phyloP scores from a whole-genome alignment of 2,888 invertebrate genomes.

The Orchesellides sinensis region DNA sequence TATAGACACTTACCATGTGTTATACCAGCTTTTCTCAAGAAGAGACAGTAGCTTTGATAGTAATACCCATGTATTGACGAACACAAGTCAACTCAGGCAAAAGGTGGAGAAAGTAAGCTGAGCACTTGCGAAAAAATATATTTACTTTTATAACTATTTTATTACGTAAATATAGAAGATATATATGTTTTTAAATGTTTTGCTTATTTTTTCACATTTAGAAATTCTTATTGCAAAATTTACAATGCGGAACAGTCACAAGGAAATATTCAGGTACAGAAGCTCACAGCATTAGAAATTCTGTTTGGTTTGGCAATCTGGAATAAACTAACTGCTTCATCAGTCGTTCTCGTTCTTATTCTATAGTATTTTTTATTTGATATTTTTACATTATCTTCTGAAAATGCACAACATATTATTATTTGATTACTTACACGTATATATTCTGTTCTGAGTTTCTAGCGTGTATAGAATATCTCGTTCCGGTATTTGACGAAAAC shows the following conservation, averaged over 20 bases:
- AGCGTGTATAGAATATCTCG: slow-evolving; percentile 19
- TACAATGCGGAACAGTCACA: background rate
- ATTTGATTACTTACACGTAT: too few species aligned
- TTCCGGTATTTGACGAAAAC: slow-evolving; percentile 52
- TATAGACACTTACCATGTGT: background rate
- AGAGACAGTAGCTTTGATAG: too few species aligned
- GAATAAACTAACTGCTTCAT: slow-evolving; percentile 4
- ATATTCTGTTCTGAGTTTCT: too few species aligned
- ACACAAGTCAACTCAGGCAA: too few species aligned
- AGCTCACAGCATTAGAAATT: slow-evolving; percentile 47
- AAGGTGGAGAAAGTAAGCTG: background rate
- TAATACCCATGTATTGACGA: too few species aligned
- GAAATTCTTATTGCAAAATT: background rate
- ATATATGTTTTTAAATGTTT: too few species aligned
- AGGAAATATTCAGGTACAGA: slow-evolving; percentile 43
- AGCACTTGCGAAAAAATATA: background rate
- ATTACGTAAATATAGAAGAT: background rate
- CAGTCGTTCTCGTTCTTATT: slow-evolving; percentile 1
- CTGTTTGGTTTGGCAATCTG: slow-evolving; percentile 36
- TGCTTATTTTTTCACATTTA: background rate
- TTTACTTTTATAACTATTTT: background rate
- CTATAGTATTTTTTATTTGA: background rate
- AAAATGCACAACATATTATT: slow-evolving; percentile 5
- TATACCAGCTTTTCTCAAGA: too few species aligned
- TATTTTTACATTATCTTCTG: slow-evolving; percentile 6